Base-by-base conservation (phyloP, 2,888 invertebrate genomes). In the Ectemnius cavifrons region DNA sequence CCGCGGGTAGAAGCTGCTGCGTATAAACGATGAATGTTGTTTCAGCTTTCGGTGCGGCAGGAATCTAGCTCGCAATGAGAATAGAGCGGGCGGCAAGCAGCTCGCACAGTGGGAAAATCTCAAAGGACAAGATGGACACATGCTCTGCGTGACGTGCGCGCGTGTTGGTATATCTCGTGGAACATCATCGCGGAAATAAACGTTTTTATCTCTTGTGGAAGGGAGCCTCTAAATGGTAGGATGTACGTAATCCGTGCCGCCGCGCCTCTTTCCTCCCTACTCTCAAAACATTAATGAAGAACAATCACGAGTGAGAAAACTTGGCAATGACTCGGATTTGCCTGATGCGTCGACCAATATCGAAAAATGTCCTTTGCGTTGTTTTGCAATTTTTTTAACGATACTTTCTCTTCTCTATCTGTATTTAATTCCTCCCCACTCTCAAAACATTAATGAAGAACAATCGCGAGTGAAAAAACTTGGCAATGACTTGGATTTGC, bases 111-210 rank as follows among this genome's bases (percentile, higher is more conserved):
- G 78, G 77, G 83, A 83, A 77, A 75, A 83, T 64, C 27, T 28
- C 58, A 79, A 82, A 82, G 82, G 82, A 83, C 83, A 69, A 18
- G 20, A 59, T 74, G 75, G 63, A 70, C 69, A 69, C 60, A 67
- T 52, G 52, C 71, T 37, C 64, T 16, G 59, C 37, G 37, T 6
- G 37, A 37, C 37, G 37, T 37, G 37, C 11, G 37, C 37, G 37
- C 37, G 37, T 37, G 37, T 37, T 37, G 71, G 49, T 59, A 71
- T 80, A 83, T 83, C 82, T 82, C 73, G 69, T 73, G 82, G 72
- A 82, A 82, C 72, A 83, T 83, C 78, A 79, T 80, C 65, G 61
- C 75, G 83, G 81, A 83, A 83, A 82, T 62, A 69, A 75, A 68
- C 72, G 68, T 49, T 68, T 73, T 79, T 79, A 82, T 82, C 82